phyloP scores from a whole-genome alignment of 2,888 invertebrate genomes.

The Gandaritis pyraliata region DNA sequence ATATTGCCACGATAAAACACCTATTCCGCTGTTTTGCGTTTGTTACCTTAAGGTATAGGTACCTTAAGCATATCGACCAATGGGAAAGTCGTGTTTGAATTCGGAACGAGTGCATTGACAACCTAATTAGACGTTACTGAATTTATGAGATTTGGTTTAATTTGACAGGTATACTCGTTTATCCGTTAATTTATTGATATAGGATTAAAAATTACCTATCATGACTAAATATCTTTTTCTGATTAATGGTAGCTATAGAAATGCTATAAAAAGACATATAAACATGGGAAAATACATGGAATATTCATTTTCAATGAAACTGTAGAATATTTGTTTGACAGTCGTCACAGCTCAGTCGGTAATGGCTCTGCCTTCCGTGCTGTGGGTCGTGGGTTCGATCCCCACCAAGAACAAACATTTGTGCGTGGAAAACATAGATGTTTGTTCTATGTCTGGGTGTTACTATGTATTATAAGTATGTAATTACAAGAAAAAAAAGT shows the following conservation, averaged over 20 bases:
- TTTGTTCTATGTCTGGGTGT: too few relatives aligned
- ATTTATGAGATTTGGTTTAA: constrained; percentile 39
- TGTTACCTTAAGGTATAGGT: too few relatives aligned
- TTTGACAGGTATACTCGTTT: constrained; percentile 31
- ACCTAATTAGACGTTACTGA: constrained; percentile 36
- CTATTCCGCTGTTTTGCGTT: constrained; percentile 47
- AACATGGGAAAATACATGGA: background rate
- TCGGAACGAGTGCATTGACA: constrained; percentile 38
- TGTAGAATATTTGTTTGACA: too few relatives aligned
- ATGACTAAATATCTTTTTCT: background rate
- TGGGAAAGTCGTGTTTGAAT: constrained; percentile 38
- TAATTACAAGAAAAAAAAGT: too few relatives aligned
- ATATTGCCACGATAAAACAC: constrained; percentile 57
- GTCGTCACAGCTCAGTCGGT: too few relatives aligned
- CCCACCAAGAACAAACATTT: too few relatives aligned
- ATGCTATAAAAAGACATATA: background rate
- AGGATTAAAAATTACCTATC: constrained; percentile 2
- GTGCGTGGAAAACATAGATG: too few relatives aligned
- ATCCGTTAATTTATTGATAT: constrained; percentile 32
- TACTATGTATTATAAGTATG: too few relatives aligned
- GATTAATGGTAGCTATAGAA: background rate
- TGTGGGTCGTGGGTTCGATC: too few relatives aligned
- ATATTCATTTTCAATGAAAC: background rate
- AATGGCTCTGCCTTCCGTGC: too few relatives aligned
- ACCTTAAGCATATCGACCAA: constrained; percentile 38